A percentile compares a stretch with the other conserved stretches of the same genome.
These are phyloP conservation scores for Clarias platycephalus DNA, from an alignment of 2,797 vertebrate species.

Conservation along the genomic window DNA sequence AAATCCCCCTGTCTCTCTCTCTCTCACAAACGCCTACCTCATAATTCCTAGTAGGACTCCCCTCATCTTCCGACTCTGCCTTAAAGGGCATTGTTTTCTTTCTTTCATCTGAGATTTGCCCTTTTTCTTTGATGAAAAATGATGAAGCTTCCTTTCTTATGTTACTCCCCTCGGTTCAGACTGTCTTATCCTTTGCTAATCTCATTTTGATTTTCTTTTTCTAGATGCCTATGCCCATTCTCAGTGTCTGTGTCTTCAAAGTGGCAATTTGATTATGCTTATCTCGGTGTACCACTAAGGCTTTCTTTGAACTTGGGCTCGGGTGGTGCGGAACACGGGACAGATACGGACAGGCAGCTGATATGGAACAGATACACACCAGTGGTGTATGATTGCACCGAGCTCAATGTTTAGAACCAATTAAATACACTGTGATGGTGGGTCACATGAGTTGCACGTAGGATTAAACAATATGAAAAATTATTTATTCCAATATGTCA, in stretches of 20 bases:
- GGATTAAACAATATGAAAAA: neutral
- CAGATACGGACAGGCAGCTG: neutral
- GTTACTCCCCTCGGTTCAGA: slow-evolving; percentile 1
- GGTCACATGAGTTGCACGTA: neutral
- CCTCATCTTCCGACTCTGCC: slow-evolving; percentile 22
- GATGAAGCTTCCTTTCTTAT: slow-evolving; percentile 24
- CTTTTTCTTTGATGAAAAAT: slow-evolving; percentile 34
- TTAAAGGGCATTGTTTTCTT: slow-evolving; percentile 20
- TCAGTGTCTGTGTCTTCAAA: slow-evolving; percentile 46
- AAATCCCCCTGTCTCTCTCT: neutral
- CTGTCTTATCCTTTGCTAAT: slow-evolving; percentile 42
- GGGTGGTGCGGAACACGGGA: slow-evolving; percentile 23
- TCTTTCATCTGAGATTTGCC: slow-evolving; percentile 36
- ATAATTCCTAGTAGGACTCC: neutral
- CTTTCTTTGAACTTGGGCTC: slow-evolving; percentile 30
- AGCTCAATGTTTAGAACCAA: neutral
- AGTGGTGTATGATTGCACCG: neutral
- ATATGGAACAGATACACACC: slow-evolving; percentile 23
- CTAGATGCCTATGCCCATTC: slow-evolving; percentile 15
- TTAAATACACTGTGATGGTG: neutral
- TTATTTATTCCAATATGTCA: neutral
- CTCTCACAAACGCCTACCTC: neutral
- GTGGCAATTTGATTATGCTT: slow-evolving; percentile 42
- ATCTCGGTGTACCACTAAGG: slow-evolving; percentile 36
- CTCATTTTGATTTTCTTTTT: neutral